Evolutionary conservation across 30 jellyfish, hydroid and myxozoan genomes (phyloP).

Genomic region (Hydra vulgaris): DNA sequence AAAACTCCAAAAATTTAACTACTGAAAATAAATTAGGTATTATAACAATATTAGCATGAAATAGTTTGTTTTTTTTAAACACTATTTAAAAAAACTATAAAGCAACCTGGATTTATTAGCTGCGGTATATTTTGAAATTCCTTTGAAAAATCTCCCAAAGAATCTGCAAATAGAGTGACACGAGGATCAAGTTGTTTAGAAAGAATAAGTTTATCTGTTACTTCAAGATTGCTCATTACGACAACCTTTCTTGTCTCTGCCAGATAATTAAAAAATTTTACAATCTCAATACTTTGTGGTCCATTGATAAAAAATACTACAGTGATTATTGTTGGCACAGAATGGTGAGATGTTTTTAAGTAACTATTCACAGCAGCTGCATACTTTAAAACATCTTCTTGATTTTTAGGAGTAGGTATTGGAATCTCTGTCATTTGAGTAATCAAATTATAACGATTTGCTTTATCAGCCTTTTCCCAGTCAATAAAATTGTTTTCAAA

Average conservation of each 20-base stretch:
- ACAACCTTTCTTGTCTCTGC: slow-evolving; percentile 10
- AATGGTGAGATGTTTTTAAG: slow-evolving; percentile 10
- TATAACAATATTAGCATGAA: too few species aligned
- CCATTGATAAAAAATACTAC: slow-evolving; percentile 24
- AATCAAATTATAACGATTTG: not conserved
- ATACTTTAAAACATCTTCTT: not conserved
- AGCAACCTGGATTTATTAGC: slow-evolving; percentile 18
- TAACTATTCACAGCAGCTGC: not conserved
- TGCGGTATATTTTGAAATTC: slow-evolving; percentile 9
- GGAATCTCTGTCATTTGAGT: not conserved
- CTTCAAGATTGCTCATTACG: slow-evolving; percentile 4
- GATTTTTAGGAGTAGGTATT: slow-evolving; percentile 6
- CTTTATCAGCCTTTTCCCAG: slow-evolving; percentile 25
- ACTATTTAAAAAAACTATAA: not conserved
- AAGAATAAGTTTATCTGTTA: not conserved
- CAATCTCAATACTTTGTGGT: not conserved
- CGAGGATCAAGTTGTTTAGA: slow-evolving; percentile 10
- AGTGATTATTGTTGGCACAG: not conserved
- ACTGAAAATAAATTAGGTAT: too few species aligned
- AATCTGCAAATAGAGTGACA: not conserved
- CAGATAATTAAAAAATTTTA: slow-evolving; percentile 3
- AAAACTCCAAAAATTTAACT: too few species aligned
- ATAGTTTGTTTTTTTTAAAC: too few species aligned
- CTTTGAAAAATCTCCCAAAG: not conserved
- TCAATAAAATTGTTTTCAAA: slow-evolving; percentile 15